These are phyloP conservation scores for Diarsia rubi DNA, from an alignment of 2,888 invertebrate genomes.

Conservation along the genomic window DNA sequence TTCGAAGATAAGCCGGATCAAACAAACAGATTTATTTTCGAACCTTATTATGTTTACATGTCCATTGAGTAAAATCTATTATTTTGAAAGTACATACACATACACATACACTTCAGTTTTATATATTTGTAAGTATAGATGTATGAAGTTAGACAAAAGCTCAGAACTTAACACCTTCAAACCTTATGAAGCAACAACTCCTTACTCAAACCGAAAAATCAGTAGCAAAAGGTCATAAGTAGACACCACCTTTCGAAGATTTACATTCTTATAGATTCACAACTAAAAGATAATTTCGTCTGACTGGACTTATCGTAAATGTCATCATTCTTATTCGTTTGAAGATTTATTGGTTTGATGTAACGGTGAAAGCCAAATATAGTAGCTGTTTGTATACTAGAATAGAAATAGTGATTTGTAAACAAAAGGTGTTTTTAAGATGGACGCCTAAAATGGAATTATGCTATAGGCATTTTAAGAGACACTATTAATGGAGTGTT, in stretches of 20 bases:
- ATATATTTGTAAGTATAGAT: not conserved
- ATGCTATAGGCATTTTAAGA: constrained; percentile 15
- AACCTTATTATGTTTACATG: too few species aligned
- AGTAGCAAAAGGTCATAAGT: constrained; percentile 48
- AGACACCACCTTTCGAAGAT: constrained; percentile 43
- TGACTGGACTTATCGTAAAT: constrained; percentile 56
- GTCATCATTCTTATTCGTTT: constrained; percentile 45
- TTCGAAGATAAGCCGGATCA: too few species aligned
- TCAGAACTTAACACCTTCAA: not conserved
- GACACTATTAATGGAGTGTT: constrained; percentile 6
- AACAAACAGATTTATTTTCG: too few species aligned
- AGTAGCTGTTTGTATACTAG: constrained; percentile 15
- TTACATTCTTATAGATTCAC: constrained; percentile 51
- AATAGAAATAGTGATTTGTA: constrained; percentile 29
- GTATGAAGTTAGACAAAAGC: not conserved
- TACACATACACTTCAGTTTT: too few species aligned
- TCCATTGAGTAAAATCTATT: too few species aligned
- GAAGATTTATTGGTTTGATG: constrained; percentile 40
- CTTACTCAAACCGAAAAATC: constrained; percentile 38
- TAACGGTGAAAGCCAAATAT: constrained; percentile 52
- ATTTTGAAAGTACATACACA: too few species aligned
- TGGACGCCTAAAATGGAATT: constrained; percentile 10
- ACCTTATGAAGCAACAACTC: constrained; percentile 36
- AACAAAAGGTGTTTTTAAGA: constrained; percentile 25
- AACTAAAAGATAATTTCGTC: constrained; percentile 43